Evolutionary conservation across 2,888 invertebrate genomes (phyloP), one percentile per base, ranked within the genome.

Genomic region (Andrena hattorfiana): DNA sequence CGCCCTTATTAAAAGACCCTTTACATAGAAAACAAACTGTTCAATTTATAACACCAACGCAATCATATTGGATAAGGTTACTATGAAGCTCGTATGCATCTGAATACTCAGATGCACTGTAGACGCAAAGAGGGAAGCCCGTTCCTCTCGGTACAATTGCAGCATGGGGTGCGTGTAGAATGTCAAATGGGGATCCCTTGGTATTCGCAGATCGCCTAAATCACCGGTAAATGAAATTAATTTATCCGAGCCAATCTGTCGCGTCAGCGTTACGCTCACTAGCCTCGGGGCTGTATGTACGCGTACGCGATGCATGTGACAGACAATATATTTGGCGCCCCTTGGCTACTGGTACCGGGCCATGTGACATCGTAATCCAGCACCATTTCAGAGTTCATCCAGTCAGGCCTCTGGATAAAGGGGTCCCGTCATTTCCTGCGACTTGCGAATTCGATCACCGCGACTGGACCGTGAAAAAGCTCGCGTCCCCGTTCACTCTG

Each of bases 171-270:
- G 82, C 81, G 77, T 76, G 81, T 86, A 84, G 86, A 77, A 85
- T 86, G 83, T 87, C 81, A 87, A 86, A 82, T 78, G 81, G 83
- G 74, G 80, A 79, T 83, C 89, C 85, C 85, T 77, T 71, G 82
- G 87, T 87, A 83, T 86, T 81, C 85, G 83, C 81, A 83, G 84
- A 88, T 89, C 89, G 84, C 82, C 85, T 90, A 90, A 90, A 90
- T 90, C 90, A 90, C 86, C 87, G 89, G 89, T 85, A 89, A 90
- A 90, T 90, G 86, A 90, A 90, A 90, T 90, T 89, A 90, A 90
- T 90, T 90, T 89, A 90, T 90, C 90, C 89, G 81, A 84, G 89
- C 89, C 89, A 90, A 90, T 90, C 89, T 90, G 90, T 89, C 90
- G 89, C 88, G 84, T 86, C 83, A 86, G 84, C 87, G 88, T 89